These are phyloP conservation scores for Strix occidentalis DNA, from an alignment of 2,797 vertebrate genomes.

Conservation along the genomic window DNA sequence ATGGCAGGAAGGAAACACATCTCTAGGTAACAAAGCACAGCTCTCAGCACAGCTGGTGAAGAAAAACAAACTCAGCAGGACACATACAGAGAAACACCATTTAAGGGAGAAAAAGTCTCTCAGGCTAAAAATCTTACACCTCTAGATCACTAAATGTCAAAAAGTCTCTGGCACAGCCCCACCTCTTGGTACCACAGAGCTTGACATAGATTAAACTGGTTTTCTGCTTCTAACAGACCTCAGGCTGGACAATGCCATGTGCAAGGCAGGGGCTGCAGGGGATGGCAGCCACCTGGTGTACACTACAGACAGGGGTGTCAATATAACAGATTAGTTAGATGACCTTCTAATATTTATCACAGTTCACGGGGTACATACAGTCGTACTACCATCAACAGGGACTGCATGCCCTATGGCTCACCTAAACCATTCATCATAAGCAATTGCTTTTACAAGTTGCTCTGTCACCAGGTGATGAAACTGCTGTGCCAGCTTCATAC, in stretches of 20 bases:
- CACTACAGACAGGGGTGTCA: neutral
- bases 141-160: neutral
- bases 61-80: neutral
- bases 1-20: neutral
- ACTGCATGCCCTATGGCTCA: neutral
- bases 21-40: neutral
- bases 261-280: neutral
- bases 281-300: neutral
- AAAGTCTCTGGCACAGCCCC: neutral
- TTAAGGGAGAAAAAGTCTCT: slow-evolving; percentile 30
- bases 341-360: neutral
- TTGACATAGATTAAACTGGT: neutral
- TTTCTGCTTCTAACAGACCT: neutral
- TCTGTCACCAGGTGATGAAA: neutral
- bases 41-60: neutral
- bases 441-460: neutral
- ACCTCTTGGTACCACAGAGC: neutral
- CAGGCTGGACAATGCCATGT: neutral
- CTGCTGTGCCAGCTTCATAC: neutral
- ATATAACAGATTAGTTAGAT: neutral
- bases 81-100: neutral
- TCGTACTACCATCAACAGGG: neutral
- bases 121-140: neutral
- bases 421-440: neutral
- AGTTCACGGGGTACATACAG: neutral